Evolutionary conservation across 2,888 invertebrate species (phyloP), one percentile per base, ranked within the genome.

Genomic region (Lampropteryx suffumata): DNA sequence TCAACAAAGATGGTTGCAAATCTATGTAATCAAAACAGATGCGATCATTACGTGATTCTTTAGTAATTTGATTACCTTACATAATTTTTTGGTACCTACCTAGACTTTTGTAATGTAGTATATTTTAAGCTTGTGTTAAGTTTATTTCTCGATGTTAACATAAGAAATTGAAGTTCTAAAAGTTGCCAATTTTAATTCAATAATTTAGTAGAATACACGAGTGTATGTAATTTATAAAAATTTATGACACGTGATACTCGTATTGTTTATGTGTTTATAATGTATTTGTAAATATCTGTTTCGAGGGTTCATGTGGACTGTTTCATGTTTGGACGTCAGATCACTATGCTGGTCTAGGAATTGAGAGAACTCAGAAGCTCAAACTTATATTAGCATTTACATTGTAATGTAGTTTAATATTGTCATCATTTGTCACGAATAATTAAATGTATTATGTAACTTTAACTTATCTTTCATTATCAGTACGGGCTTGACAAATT

Each of bases 281-380:
- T 76, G 71, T 79, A 76, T 71, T 69, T 73, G 66, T 73, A 67
- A 67, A 68, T 67, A 73, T 53, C 26, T 48, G 43, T 48, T 63
- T 62, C 60, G 65, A 69, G 51, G 66, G 68, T 67, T 69, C 65
- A 68, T 62, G 57, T 32, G 45, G 62, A 61, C 67, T 70, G 61
- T 64, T 68, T 66, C 65, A 68, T 67, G 71, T 69, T 66, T 66
- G 29, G 7, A 50, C 29, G 32, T 71, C 68, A 73, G 74, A 72
- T 77, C 73, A 82, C 82, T 83, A 84, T 81, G 81, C 83, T 82
- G 79, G 84, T 73, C 71, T 83, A 87, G 87, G 88, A 88, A 88
- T 89, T 88, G 88, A 87, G 79, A 82, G 74, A 86, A 85, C 77
- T 73, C 76, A 77, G 82, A 85, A 82, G 86, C 88, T 87, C 88